A percentile compares a stretch with the other conserved stretches of the same genome.
Evolutionary conservation across 2,888 invertebrate species (phyloP).

Genomic region (Lamellibrachia columna): DNA sequence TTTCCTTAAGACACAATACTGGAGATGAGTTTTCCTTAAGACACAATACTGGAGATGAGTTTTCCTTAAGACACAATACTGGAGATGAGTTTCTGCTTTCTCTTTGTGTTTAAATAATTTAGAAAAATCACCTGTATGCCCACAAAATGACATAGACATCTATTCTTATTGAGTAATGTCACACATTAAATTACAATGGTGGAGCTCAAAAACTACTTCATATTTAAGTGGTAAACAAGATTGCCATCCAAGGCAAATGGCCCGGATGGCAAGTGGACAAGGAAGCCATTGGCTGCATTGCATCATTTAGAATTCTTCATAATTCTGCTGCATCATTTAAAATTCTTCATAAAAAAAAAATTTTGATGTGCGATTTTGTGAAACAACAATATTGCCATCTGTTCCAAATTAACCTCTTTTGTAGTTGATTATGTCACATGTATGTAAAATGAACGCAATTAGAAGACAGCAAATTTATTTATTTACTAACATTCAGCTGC

Average conservation of each 20-base stretch:
- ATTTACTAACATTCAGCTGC: not conserved
- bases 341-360: not conserved
- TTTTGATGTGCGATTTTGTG: not conserved
- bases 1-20: not conserved
- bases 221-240: not conserved
- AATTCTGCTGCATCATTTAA: not conserved
- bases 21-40: not conserved
- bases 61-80: not conserved
- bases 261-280: no score
- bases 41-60: not conserved
- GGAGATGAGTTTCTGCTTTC: not conserved
- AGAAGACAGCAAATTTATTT: not conserved
- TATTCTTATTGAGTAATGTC: slow-evolving; percentile 7
- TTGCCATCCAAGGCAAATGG: no score
- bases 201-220: not conserved
- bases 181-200: not conserved
- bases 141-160: not conserved
- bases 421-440: not conserved
- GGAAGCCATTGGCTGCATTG: no score
- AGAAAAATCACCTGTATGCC: not conserved
- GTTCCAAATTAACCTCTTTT: not conserved
- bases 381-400: not conserved
- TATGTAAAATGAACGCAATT: not conserved
- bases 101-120: not conserved
- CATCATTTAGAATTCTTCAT: no score